phyloP scores from a whole-genome alignment of 1,140 invertebrate genomes.

The Bombus affinis region DNA sequence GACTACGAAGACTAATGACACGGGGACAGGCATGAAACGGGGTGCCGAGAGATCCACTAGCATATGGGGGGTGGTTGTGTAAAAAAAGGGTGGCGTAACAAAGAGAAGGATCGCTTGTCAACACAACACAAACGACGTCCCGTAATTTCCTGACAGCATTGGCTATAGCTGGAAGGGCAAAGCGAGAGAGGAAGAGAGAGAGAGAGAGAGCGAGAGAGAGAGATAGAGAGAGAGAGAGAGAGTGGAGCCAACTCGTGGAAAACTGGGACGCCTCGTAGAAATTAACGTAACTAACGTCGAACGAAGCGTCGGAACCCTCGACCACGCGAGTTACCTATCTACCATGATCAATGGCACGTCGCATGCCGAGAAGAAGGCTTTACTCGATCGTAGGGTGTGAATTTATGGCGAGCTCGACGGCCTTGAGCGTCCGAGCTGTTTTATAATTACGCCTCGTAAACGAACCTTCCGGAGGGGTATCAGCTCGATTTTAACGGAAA shows the following conservation, averaged over 20 bases:
- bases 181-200: neutral
- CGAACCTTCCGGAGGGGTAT: neutral
- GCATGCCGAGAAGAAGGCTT: conserved; percentile 39
- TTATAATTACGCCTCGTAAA: conserved; percentile 39
- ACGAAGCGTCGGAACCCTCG: conserved; percentile 26
- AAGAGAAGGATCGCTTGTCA: conserved; percentile 59
- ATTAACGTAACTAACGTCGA: conserved; percentile 65
- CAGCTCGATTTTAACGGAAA: conserved; percentile 6
- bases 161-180: conserved; percentile 39
- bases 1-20: conserved; percentile 46
- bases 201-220: neutral
- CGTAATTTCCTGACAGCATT: conserved; percentile 63
- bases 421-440: conserved; percentile 42
- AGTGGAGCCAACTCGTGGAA: conserved; percentile 23
- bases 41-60: neutral
- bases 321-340: conserved; percentile 49
- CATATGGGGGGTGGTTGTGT: neutral
- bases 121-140: conserved; percentile 48
- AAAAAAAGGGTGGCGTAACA: conserved; percentile 28
- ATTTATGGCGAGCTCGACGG: conserved; percentile 56
- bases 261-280: conserved; percentile 58
- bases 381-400: conserved; percentile 35
- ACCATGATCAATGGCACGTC: conserved; percentile 65
- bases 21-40: neutral
- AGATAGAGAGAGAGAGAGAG: neutral